Conservation (phyloP, 2,113 vertebrate species). For the Melanerpes aurifrons region DNA sequence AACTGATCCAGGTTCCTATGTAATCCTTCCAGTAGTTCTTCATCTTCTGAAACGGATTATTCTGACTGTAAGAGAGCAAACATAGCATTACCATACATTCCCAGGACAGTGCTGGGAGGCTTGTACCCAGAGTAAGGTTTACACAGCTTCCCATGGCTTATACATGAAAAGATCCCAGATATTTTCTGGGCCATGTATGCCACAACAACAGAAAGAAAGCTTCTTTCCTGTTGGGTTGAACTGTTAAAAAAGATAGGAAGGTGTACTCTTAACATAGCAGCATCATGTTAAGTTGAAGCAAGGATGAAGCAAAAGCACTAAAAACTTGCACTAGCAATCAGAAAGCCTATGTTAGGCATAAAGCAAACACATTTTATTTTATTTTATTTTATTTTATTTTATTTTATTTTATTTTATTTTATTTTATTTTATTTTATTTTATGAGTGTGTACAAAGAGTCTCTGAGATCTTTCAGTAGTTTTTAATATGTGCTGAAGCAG, state of each 20-base stretch:
- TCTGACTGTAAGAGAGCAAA: background rate
- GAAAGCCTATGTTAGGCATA: background rate
- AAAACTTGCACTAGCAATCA: constrained; percentile 12
- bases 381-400: no score
- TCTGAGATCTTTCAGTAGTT: background rate
- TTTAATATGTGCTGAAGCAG: background rate
- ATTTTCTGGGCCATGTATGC: background rate
- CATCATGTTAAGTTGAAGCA: background rate
- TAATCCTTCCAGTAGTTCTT: background rate
- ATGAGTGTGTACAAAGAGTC: background rate
- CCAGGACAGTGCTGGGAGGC: background rate
- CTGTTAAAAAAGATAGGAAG: background rate
- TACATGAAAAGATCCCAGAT: background rate
- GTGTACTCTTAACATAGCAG: background rate
- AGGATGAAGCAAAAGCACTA: background rate
- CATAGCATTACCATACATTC: background rate
- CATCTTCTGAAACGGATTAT: background rate
- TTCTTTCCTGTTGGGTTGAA: background rate
- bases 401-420: no score
- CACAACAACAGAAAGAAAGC: background rate
- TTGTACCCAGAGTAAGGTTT: background rate
- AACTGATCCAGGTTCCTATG: background rate
- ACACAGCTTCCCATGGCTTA: background rate
- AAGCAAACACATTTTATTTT: background rate
- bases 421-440: background rate